A percentile compares a stretch with the other conserved stretches of the same genome.
These are phyloP conservation scores for Scaptomyza graminum DNA, from an alignment of 1,140 invertebrate species.

Conservation along the genomic window DNA sequence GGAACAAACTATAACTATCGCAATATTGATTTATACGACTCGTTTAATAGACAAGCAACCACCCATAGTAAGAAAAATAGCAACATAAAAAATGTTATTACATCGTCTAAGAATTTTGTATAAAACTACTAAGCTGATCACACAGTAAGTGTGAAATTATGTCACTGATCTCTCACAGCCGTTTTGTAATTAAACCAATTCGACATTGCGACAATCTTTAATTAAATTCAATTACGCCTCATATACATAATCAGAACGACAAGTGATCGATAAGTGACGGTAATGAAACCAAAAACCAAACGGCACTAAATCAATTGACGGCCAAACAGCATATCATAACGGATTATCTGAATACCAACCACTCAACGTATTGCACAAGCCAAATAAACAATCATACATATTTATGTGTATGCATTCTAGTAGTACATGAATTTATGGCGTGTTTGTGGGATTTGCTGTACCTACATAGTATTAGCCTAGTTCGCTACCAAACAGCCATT, in stretches of 20 bases:
- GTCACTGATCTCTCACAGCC: constrained; percentile 21
- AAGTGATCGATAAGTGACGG: constrained; percentile 42
- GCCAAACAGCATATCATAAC: constrained; percentile 48
- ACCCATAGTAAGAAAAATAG: constrained; percentile 4
- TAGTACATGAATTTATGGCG: constrained; percentile 20
- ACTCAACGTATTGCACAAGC: background rate
- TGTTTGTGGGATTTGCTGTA: constrained; percentile 13
- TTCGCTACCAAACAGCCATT: constrained; percentile 7
- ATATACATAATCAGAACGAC: constrained; percentile 56
- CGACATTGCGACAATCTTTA: constrained; percentile 43
- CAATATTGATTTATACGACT: constrained; percentile 49
- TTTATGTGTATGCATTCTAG: background rate
- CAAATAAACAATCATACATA: background rate
- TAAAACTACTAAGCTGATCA: constrained; percentile 8
- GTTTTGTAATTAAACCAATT: constrained; percentile 62
- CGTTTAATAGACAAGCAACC: background rate
- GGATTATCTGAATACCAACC: constrained; percentile 45
- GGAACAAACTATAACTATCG: constrained; percentile 15
- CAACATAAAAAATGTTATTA: constrained; percentile 31
- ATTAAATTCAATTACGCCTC: constrained; percentile 70
- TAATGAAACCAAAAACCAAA: constrained; percentile 31
- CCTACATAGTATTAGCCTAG: constrained; percentile 1
- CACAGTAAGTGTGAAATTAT: constrained; percentile 42
- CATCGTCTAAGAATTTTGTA: constrained; percentile 49
- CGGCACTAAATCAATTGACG: constrained; percentile 12